These are phyloP conservation scores for Arbacia lixula DNA, from an alignment of 53 echinoderm and acorn worm species.

Conservation along the genomic window DNA sequence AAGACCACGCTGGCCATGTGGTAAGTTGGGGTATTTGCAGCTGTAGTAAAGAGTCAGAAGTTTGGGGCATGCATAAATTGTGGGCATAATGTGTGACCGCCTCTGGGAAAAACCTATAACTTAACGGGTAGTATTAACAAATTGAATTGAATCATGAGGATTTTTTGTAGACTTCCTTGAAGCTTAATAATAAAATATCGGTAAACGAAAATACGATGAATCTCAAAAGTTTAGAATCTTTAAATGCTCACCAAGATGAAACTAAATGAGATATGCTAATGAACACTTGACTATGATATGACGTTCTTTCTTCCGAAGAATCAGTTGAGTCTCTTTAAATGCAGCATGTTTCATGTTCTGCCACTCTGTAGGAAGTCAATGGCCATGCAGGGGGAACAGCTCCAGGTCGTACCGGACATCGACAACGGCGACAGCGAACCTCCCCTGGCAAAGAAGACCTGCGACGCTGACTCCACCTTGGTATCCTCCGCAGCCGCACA, in stretches of 20 bases:
- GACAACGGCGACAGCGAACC: slow-evolving; percentile 79
- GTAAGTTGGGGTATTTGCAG: slow-evolving; percentile 63
- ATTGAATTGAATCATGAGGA: too few relatives aligned
- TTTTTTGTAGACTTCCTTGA: too few relatives aligned
- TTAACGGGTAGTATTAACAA: too few relatives aligned
- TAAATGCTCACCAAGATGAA: too few relatives aligned
- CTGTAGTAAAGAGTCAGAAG: slow-evolving; percentile 1
- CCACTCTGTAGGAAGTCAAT: slow-evolving; percentile 74
- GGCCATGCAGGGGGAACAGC: slow-evolving; percentile 82
- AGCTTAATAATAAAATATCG: too few relatives aligned
- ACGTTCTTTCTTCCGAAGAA: too few relatives aligned
- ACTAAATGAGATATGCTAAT: too few relatives aligned
- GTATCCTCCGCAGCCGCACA: neutral
- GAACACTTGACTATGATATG: too few relatives aligned
- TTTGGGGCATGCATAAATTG: neutral
- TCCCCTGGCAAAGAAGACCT: slow-evolving; percentile 56
- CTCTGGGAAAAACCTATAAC: too few relatives aligned
- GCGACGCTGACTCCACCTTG: slow-evolving; percentile 20
- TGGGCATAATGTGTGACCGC: too few relatives aligned
- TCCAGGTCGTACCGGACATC: slow-evolving; percentile 93
- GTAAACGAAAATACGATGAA: too few relatives aligned
- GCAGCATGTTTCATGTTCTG: neutral
- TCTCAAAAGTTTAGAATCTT: too few relatives aligned
- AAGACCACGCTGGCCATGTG: slow-evolving; percentile 90
- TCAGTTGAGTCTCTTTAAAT: neutral